Evolutionary conservation across 2,888 invertebrate genomes (phyloP), one percentile per base, ranked within the genome.

Genomic region (Merodon equestris): DNA sequence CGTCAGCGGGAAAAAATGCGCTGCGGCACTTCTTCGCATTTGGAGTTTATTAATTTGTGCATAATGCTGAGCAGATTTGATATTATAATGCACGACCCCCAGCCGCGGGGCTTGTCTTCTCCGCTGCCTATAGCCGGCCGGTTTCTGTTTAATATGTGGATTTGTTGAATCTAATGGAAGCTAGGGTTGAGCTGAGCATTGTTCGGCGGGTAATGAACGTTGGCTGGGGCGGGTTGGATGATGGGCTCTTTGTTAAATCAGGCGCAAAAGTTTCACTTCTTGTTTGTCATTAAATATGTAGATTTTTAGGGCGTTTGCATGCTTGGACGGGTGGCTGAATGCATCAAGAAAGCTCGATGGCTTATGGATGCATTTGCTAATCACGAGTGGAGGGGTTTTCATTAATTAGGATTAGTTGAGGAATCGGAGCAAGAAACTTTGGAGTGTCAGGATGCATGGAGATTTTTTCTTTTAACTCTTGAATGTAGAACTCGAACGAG

Each of bases 41-140:
- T 71, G 66, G 82, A 83, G 81, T 83, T 83, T 83, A 83, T 83
- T 83, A 83, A 83, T 83, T 83, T 83, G 81, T 83, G 82, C 83
- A 83, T 82, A 82, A 82, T 82, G 81, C 70, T 71, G 82, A 77
- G 74, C 81, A 81, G 81, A 81, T 83, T 82, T 82, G 82, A 82
- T 81, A 76, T 79, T 73, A 81, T 76, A 82, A 82, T 81, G 82
- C 73, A 82, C 66, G 79, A 74, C 68, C 68, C 74, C 79, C 68
- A 47, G 40, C 50, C 47, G 36, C 34, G 72, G 18, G 63, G 53
- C 45, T 50, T 45, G 53, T 50, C 61, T 50, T 45, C 4, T 40
- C 34, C 17, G 10, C 9, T 50, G 19, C 38, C 57, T 51, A 27
- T 7, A 27, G 40, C 47, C 27, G 27, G 27, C 27, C 27, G 27